Conservation (phyloP, 2,888 invertebrate genomes). For the Nebria salina region DNA sequence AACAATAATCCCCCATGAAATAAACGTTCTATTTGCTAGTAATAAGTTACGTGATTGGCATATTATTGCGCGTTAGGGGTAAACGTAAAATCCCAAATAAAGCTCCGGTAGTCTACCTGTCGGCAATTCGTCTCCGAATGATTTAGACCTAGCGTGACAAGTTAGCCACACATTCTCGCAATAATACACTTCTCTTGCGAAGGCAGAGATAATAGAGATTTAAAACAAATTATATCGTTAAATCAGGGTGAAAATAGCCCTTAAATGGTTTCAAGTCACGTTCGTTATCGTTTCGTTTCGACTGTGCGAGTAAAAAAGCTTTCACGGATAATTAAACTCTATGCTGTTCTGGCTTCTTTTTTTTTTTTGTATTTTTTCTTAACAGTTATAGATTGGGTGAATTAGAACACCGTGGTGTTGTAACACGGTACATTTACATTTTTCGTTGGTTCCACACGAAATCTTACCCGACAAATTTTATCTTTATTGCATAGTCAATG, state of each 20-base stretch:
- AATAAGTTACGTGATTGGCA: not conserved
- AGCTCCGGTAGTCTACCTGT: constrained; percentile 23
- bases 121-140: constrained; percentile 37
- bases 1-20: not conserved
- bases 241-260: constrained; percentile 25
- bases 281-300: constrained; percentile 37
- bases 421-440: not conserved
- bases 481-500: not conserved
- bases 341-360: constrained; percentile 18
- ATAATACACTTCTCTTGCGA: not conserved
- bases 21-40: not conserved
- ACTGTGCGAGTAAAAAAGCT: constrained; percentile 23
- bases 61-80: not conserved
- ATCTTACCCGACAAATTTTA: not conserved
- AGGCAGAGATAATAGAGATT: constrained; percentile 39
- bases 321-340: constrained; percentile 43
- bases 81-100: not conserved
- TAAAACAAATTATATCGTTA: constrained; percentile 46
- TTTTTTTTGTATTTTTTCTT: constrained; percentile 5
- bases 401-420: not conserved
- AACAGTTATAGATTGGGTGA: not conserved
- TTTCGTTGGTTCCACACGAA: not conserved
- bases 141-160: constrained; percentile 33
- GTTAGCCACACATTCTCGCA: constrained; percentile 15
- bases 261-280: constrained; percentile 40